Conservation (phyloP, 1,140 invertebrate genomes). For the Penaeus japonicus region DNA sequence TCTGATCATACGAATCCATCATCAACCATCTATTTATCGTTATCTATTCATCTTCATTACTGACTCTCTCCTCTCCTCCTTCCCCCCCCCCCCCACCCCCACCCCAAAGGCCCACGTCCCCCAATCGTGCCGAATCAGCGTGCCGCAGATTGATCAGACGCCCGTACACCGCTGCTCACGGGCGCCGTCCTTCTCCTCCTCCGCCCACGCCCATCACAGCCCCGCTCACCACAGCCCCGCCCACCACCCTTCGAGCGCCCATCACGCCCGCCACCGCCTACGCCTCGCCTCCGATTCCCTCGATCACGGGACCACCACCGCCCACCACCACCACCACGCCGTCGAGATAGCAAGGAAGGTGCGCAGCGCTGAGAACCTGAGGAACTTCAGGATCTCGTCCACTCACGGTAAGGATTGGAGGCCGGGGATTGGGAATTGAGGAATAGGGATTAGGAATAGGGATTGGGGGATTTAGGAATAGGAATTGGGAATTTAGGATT, state of each 20-base stretch:
- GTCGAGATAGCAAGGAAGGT: slow-evolving; percentile 19
- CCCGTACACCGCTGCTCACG: background rate
- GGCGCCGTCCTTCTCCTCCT: background rate
- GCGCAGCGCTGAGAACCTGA: slow-evolving; percentile 36
- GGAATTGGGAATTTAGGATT: too few species aligned
- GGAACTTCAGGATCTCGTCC: slow-evolving; percentile 1
- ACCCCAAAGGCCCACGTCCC: slow-evolving; percentile 34
- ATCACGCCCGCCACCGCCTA: slow-evolving; percentile 26
- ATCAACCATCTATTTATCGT: too few species aligned
- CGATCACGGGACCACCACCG: background rate
- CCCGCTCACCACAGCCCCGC: background rate
- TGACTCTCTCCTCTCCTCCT: background rate
- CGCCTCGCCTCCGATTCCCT: slow-evolving; percentile 41
- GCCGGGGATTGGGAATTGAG: too few species aligned
- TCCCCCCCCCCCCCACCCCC: background rate
- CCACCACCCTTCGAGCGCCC: background rate
- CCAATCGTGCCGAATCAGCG: slow-evolving; percentile 37
- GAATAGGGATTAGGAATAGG: too few species aligned
- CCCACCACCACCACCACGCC: background rate
- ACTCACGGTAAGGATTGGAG: background rate
- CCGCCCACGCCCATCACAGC: background rate
- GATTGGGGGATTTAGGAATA: too few species aligned
- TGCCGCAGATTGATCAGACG: slow-evolving; percentile 40
- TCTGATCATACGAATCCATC: too few species aligned
- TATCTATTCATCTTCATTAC: background rate